phyloP scores from a whole-genome alignment of 2,113 vertebrate species.

The Seriola dumerili region DNA sequence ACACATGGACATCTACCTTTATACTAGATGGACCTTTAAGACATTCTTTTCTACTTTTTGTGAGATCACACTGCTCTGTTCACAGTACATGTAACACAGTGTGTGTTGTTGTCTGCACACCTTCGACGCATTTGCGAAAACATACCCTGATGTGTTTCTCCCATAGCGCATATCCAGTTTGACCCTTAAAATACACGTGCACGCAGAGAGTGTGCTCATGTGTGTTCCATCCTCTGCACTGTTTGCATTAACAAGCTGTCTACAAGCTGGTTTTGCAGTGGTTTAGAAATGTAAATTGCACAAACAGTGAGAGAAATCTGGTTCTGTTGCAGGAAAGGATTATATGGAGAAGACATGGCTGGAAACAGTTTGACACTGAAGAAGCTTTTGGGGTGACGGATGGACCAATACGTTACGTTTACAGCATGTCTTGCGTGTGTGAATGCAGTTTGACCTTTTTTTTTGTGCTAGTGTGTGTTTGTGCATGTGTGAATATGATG shows the following conservation, averaged over 20 bases:
- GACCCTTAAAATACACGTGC: slow-evolving; percentile 1
- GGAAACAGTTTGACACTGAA: slow-evolving; percentile 8
- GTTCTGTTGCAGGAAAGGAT: slow-evolving; percentile 2
- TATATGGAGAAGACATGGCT: neutral
- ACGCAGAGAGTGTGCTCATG: neutral
- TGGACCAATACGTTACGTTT: neutral
- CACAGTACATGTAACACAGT: neutral
- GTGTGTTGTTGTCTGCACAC: neutral
- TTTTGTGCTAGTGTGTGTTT: too few relatives aligned
- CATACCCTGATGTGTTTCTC: neutral
- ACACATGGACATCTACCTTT: too few relatives aligned
- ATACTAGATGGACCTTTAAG: too few relatives aligned
- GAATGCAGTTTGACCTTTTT: neutral
- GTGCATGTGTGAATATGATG: neutral
- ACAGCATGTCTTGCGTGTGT: neutral
- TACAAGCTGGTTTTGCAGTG: neutral
- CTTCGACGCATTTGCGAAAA: neutral
- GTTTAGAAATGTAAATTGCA: neutral
- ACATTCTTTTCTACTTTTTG: neutral
- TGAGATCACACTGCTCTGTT: neutral
- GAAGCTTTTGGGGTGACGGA: slow-evolving; percentile 16
- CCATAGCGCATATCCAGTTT: neutral
- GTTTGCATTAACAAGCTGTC: neutral
- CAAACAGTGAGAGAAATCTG: neutral
- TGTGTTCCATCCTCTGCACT: neutral